Conservation (phyloP, 2,113 vertebrate species). For the Gila orcuttii region DNA sequence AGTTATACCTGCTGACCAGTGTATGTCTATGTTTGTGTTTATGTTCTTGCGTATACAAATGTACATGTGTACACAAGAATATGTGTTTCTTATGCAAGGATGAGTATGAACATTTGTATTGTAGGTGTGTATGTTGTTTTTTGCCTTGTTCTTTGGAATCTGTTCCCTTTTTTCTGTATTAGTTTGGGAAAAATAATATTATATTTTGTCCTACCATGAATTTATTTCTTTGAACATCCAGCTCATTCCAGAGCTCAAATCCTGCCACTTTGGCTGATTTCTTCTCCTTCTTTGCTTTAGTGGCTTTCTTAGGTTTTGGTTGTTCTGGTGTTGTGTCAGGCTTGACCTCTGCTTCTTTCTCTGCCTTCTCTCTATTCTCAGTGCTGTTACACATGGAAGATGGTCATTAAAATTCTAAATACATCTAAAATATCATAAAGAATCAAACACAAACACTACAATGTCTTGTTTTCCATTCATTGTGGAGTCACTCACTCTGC, state of each 20-base stretch:
- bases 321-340: conserved; percentile 51
- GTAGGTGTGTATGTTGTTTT: no score
- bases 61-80: no score
- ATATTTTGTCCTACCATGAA: conserved; percentile 79
- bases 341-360: conserved; percentile 67
- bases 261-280: conserved; percentile 68
- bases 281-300: conserved; percentile 70
- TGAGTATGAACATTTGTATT: no score
- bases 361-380: conserved; percentile 85
- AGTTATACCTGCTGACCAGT: no score
- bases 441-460: not conserved
- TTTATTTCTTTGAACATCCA: conserved; percentile 89
- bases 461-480: not conserved
- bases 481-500: conserved; percentile 79
- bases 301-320: conserved; percentile 64
- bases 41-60: no score
- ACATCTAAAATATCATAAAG: not conserved
- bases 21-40: no score
- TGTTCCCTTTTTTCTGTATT: no score
- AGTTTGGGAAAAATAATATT: no score
- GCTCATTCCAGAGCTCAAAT: conserved; percentile 89
- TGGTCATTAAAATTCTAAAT: not conserved
- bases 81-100: no score
- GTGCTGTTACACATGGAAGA: conserved; percentile 68
- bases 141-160: no score